Evolutionary conservation across 2,113 vertebrate species (phyloP), one percentile per base, ranked within the genome.

Genomic region (Nothobranchius furzeri): DNA sequence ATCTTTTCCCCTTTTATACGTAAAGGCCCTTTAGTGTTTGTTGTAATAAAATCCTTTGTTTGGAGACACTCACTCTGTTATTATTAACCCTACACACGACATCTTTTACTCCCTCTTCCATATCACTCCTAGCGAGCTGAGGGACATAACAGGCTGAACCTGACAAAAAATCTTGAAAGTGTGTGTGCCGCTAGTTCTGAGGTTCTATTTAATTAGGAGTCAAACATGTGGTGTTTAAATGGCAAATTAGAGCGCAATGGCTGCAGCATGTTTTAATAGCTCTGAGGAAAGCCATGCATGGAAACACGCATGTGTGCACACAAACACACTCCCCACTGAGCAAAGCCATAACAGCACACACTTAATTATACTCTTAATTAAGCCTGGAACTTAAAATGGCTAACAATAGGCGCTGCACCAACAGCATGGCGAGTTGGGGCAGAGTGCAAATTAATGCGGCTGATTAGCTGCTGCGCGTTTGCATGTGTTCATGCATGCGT

Each of bases 311-410:
- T 25, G 56, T 51, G 58, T 45, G 42, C 20, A 70, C 30, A 66
- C 7, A 49, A 13, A 35, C 46, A 50, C 69, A 80, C 64, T 75
- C 65, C 59, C 70, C 55, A 63, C 46, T 73, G 78, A 85, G 81
- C 76, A 82, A 70, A 78, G 62, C 79, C 66, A 79, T 62, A 86
- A 77, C 75, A 42, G 68, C 67, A 42, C 69, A 57, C 58, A 75
- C 67, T 83, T 86, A 78, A 87, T 88, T 87, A 87, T 84, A 17
- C 72, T 82, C 78, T 83, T 87, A 88, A 88, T 87, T 91, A 87
- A 78, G 74, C 60, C 73, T 45, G 68, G 61, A 76, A 79, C 72
- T 78, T 56, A 63, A 82, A 30, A 83, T 85, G 69, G 66, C 75
- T 65, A 75, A 64, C 59, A 58, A 68, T 72, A 51, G 40, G 7